Base-by-base conservation (phyloP, 2,888 invertebrate species). In the Athetis lepigone region DNA sequence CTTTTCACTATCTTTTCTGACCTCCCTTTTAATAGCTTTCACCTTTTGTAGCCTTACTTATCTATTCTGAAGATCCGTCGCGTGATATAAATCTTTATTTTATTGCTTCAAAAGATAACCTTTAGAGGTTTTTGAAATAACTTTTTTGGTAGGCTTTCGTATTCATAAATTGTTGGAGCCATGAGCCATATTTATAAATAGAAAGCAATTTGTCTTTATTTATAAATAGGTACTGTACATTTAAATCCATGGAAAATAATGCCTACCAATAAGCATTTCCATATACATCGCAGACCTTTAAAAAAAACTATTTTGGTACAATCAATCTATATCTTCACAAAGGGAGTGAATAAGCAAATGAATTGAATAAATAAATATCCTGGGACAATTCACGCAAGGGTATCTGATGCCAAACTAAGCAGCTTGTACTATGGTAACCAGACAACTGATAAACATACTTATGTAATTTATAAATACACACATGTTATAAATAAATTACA, bases 81-180 rank as follows among this genome's bases (percentile, higher is more conserved):
- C 47, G 18, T 45, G n/a, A 39, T 3, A 16, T 42, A 40, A 29
- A 27, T 2, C n/a, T 8, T 11, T 52, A n/a, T 54, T 63, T 70
- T 36, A 54, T 43, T 71, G 4, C 37, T 37, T 11, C 2, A n/a
- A 27, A 21, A 36, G 18, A 39, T 33, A 9, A 39, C 29, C 21
- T 37, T 37, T 19, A 29, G 0, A 18, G 13, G 9, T 4, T 39
- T 23, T 4, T 39, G 21, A 37, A 29, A 23, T 39, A 33, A 11
- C 0, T 33, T 13, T 36, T 60, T 25, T 29, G 18, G 16, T 9
- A 18, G 4, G 2, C 4, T 37, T 16, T 29, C 4, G n/a, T 29
- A 19, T 19, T 33, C 29, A 43, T 25, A 16, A 13, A 21, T 61
- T 9, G 40, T 29, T 39, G 2, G 7, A 19, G 23, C 39, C 29